Conservation (phyloP, 2,113 vertebrate species). For the Trematocara stigmaticum region DNA sequence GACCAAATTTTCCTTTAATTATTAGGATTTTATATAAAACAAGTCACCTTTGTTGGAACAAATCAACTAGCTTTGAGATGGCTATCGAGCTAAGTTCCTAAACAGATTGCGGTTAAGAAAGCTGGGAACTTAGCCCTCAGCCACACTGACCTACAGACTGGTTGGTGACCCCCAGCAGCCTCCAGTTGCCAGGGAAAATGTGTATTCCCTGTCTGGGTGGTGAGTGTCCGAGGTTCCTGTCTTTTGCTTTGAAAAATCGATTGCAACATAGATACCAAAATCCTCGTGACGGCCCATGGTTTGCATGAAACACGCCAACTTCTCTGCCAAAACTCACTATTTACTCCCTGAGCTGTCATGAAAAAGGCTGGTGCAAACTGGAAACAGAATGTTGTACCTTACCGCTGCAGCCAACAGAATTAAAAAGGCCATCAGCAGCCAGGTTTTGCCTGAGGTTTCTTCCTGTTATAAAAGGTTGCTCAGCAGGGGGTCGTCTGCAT, state of each 20-base stretch:
- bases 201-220: background rate
- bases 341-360: accelerated
- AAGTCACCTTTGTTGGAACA: background rate
- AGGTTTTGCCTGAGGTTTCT: background rate
- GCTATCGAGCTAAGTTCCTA: background rate
- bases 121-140: background rate
- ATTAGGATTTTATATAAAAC: background rate
- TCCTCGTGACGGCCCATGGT: no score
- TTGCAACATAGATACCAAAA: background rate
- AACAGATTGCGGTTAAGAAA: background rate
- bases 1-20: background rate
- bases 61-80: background rate
- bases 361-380: background rate
- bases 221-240: background rate
- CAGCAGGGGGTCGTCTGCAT: background rate
- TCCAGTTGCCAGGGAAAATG: background rate
- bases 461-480: background rate
- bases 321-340: background rate
- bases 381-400: accelerated
- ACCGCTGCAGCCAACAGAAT: background rate
- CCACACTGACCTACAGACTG: accelerated
- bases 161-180: background rate
- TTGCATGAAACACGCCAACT: no score
- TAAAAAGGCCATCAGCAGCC: background rate
- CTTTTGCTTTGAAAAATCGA: background rate